phyloP scores from a whole-genome alignment of 2,888 invertebrate genomes.

The Melinaea menophilus region DNA sequence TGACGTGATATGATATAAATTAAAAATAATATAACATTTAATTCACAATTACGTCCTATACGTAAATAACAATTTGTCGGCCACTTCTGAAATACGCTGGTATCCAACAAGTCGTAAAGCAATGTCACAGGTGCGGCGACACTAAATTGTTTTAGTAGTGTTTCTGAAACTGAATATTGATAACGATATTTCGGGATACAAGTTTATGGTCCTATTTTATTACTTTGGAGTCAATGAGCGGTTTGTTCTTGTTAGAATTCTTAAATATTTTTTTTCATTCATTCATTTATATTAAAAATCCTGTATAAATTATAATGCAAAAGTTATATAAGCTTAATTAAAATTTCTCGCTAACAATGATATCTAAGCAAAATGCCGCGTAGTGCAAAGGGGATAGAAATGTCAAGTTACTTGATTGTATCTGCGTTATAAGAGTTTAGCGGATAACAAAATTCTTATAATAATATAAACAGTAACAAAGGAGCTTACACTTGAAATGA shows the following conservation, averaged over 20 bases:
- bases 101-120: slow-evolving; percentile 28
- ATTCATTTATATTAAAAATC: neutral
- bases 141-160: slow-evolving; percentile 31
- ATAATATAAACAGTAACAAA: too few relatives aligned
- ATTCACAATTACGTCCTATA: neutral
- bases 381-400: slow-evolving; percentile 54
- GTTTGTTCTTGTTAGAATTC: neutral
- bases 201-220: slow-evolving; percentile 17
- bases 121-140: slow-evolving; percentile 30
- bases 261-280: neutral
- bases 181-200: slow-evolving; percentile 9
- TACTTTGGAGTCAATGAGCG: neutral
- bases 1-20: too few relatives aligned
- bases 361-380: slow-evolving; percentile 58
- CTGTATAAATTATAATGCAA: neutral
- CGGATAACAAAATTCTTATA: slow-evolving; percentile 5
- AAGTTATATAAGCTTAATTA: slow-evolving; percentile 65
- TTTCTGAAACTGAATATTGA: slow-evolving; percentile 27
- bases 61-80: slow-evolving; percentile 14
- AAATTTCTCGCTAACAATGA: slow-evolving; percentile 65
- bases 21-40: too few relatives aligned
- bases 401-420: slow-evolving; percentile 40
- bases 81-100: slow-evolving; percentile 12
- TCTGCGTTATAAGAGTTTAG: slow-evolving; percentile 30
- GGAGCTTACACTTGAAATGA: too few relatives aligned